Evolutionary conservation across 2,797 vertebrate genomes (phyloP), one percentile per base, ranked within the genome.

Genomic region (Rallus crepitans): DNA sequence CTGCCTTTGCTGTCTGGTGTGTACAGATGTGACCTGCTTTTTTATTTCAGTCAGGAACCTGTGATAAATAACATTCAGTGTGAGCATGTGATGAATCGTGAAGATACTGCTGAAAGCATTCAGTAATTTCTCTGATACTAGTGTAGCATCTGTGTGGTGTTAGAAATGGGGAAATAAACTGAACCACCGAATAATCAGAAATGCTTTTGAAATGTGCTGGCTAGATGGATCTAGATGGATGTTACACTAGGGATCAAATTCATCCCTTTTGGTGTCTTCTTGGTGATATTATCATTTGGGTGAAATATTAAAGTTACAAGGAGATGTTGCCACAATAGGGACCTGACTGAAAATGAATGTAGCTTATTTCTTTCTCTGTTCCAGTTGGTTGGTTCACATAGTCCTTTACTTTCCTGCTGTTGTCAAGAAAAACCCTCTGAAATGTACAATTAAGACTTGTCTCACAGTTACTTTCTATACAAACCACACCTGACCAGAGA

Each of bases 351-450:
- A 97, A 97, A 96, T 87, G 76, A 95, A 96, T 91, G 80, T 73
- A 87, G 66, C 68, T 96, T 96, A 93, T 97, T 96, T 91, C 80
- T 97, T 83, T 70, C 71, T 96, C 86, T 94, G 82, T 94, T 98
- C 71, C 89, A 85, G 48, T 35, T 91, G 90, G 76, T 70, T 97
- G 64, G 27, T 90, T 97, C 90, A 68, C 31, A 69, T 53, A 69
- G 77, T 92, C 94, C 87, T 93, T 78, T 94, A 81, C 47, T 95
- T 97, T 90, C 63, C 40, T 90, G 65, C 42, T 93, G 33, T 52
- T 82, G 63, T 69, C 79, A 77, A 60, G 75, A 84, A 97, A 94
- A 90, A 63, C 5, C 42, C 25, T 90, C 35, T 82, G 63, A 95
- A 94, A 52, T 69, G 37, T 90, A 40, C 66, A 95, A 96, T 96